Conservation (phyloP, 1,140 invertebrate genomes). For the Bombus breviceps region DNA sequence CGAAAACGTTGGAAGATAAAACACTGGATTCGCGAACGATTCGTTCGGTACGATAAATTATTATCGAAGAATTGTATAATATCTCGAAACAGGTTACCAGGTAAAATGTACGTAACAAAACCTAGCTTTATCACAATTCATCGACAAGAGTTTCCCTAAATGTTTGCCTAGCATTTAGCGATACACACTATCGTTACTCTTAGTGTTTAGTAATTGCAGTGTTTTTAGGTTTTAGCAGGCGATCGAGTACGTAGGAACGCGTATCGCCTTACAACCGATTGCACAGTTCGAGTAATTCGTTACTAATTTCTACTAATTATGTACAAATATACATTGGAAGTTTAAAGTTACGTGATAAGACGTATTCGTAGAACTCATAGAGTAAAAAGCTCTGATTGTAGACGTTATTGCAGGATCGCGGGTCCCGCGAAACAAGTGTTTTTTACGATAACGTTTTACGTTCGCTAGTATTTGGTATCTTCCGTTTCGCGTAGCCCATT, state of each 20-base stretch:
- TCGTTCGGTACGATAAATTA: constrained; percentile 4
- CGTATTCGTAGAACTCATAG: constrained; percentile 46
- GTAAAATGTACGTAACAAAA: constrained; percentile 14
- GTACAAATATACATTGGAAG: constrained; percentile 76
- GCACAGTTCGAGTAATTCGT: constrained; percentile 34
- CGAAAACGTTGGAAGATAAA: not conserved
- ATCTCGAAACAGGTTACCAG: constrained; percentile 5
- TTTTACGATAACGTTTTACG: not conserved
- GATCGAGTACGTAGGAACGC: not conserved
- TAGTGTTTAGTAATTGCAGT: constrained; percentile 37
- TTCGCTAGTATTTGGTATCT: not conserved
- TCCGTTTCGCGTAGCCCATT: constrained; percentile 15
- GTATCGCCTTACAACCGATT: constrained; percentile 24
- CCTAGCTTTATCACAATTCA: constrained; percentile 42
- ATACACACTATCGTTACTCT: constrained; percentile 17
- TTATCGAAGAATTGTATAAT: constrained; percentile 6
- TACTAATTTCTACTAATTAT: constrained; percentile 61
- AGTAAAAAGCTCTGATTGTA: constrained; percentile 73
- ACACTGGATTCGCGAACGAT: not conserved
- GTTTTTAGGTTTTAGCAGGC: constrained; percentile 21
- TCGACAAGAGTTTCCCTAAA: constrained; percentile 34
- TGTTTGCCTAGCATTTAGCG: constrained; percentile 25
- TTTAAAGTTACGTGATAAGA: constrained; percentile 56
- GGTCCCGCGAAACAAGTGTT: constrained; percentile 32
- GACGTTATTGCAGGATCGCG: constrained; percentile 72